Percentiles rank a stretch among this genome's conserved stretches.
Conservation (phyloP, 1,140 invertebrate species). For the Leptonema lineaticorne region DNA sequence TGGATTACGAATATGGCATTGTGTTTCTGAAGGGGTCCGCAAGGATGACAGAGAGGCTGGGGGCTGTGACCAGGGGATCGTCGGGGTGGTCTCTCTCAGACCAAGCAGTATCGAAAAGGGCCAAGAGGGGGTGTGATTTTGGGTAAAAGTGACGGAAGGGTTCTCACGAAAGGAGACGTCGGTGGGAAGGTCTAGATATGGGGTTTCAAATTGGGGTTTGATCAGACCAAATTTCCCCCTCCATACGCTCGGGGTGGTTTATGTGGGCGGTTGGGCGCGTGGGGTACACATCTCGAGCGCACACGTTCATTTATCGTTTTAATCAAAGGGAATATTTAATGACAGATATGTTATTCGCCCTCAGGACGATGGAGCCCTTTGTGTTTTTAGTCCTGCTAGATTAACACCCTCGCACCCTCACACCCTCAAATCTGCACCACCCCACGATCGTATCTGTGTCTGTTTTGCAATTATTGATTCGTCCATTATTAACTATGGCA, state of each 20-base stretch:
- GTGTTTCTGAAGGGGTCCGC: conserved; percentile 41
- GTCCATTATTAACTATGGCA: conserved; percentile 36
- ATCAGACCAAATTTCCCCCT: conserved; percentile 12
- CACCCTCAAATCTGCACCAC: neutral
- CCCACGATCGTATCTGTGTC: conserved; percentile 22
- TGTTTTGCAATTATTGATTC: conserved; percentile 41
- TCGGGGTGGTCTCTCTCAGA: conserved; percentile 32
- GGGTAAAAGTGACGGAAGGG: conserved; percentile 29
- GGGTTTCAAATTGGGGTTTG: conserved; percentile 9
- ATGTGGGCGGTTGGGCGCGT: neutral
- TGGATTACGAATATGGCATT: conserved; percentile 39
- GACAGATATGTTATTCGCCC: conserved; percentile 41
- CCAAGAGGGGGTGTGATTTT: conserved; percentile 33
- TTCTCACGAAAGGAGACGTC: conserved; percentile 22
- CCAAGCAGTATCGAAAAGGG: conserved; percentile 41
- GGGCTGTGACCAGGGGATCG: neutral
- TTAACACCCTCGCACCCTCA: conserved; percentile 35
- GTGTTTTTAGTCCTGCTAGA: conserved; percentile 40
- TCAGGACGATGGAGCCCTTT: conserved; percentile 34
- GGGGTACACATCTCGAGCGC: conserved; percentile 23
- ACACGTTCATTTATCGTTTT: conserved; percentile 41
- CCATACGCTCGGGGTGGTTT: neutral
- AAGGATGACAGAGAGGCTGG: conserved; percentile 41
- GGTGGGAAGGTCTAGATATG: conserved; percentile 9
- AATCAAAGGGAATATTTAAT: conserved; percentile 43